Evolutionary conservation across 2,888 invertebrate species (phyloP).

Genomic region (Junonia oenone): DNA sequence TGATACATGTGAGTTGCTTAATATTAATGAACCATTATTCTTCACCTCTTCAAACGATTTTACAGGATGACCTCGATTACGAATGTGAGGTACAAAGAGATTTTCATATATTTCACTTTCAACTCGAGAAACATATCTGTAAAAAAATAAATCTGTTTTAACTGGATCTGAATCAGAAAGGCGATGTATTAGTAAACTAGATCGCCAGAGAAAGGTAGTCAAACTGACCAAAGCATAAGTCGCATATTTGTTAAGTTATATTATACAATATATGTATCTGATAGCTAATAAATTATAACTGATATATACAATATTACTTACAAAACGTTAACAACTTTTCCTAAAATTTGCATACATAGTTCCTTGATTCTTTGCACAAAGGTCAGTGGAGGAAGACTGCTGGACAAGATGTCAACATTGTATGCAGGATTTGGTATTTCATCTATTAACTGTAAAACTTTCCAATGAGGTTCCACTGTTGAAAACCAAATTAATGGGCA

Average conservation of each 20-base stretch:
- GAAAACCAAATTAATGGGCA: no score
- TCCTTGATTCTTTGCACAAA: conserved; percentile 44
- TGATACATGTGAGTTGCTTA: conserved; percentile 34
- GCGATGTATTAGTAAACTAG: no score
- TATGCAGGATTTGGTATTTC: conserved; percentile 58
- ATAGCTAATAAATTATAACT: no score
- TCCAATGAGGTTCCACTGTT: no score
- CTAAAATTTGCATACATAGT: conserved; percentile 28
- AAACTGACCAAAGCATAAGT: no score
- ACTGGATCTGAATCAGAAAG: no score
- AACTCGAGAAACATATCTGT: conserved; percentile 3
- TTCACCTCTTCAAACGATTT: conserved; percentile 33
- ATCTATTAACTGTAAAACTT: no score
- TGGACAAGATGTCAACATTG: conserved; percentile 33
- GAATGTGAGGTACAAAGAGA: conserved; percentile 25
- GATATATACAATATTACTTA: conserved; percentile 24
- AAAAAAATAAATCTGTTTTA: conserved; percentile 5
- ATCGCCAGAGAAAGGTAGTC: no score
- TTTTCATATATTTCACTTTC: conserved; percentile 21
- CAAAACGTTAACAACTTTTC: conserved; percentile 16
- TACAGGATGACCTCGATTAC: conserved; percentile 26
- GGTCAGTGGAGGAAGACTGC: conserved; percentile 39
- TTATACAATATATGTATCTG: no score
- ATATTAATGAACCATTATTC: conserved; percentile 35
- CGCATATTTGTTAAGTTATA: no score